Conservation (phyloP, 2,113 vertebrate genomes). For the Daboia siamensis region DNA sequence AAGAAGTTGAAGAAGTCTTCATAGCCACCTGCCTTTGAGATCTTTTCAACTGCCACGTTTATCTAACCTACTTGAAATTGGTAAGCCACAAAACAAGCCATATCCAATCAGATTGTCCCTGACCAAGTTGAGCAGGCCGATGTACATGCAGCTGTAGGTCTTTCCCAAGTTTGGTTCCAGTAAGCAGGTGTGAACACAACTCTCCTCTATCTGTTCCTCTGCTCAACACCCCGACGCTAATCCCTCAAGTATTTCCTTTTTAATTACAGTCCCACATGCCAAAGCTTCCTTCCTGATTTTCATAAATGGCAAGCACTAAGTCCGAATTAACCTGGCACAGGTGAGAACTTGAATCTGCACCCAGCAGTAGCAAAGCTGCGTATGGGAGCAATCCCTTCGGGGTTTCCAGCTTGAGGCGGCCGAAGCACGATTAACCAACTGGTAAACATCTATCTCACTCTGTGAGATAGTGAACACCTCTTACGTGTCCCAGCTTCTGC, state of each 20-base stretch:
- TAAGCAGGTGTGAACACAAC: background rate
- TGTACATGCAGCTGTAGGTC: background rate
- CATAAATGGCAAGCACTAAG: background rate
- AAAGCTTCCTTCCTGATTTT: background rate
- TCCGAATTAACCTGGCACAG: background rate
- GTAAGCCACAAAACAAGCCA: background rate
- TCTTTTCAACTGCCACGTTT: background rate
- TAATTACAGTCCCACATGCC: conserved; percentile 19
- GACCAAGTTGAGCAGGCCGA: background rate
- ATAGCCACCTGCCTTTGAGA: background rate
- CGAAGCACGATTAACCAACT: background rate
- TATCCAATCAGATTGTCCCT: background rate
- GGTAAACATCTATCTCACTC: background rate
- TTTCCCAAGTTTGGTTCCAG: background rate
- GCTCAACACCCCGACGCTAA: conserved; percentile 47
- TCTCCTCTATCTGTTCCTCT: background rate
- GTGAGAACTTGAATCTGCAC: background rate
- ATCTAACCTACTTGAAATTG: background rate
- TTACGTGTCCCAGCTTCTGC: too few species aligned
- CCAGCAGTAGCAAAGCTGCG: background rate
- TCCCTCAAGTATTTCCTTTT: conserved; percentile 74
- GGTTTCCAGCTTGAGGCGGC: background rate
- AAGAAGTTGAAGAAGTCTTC: background rate
- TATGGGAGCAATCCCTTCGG: background rate
- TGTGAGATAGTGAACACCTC: too few species aligned